These are phyloP conservation scores for Morone chrysops DNA, from an alignment of 2,113 vertebrate genomes.

Conservation along the genomic window DNA sequence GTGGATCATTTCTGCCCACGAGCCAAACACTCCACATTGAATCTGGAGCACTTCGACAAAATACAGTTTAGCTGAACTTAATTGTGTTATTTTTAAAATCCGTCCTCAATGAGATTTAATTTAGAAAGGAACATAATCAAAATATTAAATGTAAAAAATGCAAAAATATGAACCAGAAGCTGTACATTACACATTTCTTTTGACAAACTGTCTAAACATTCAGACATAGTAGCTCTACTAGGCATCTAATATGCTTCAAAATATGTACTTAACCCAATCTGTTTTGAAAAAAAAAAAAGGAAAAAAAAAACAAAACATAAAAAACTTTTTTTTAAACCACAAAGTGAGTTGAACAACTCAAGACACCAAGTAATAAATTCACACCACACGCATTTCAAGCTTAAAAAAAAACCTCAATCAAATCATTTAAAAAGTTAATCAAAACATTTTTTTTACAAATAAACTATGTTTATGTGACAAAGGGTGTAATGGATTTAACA, in stretches of 20 bases:
- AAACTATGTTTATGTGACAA: slow-evolving; percentile 56
- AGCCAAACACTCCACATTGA: slow-evolving; percentile 47
- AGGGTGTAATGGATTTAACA: slow-evolving; percentile 40
- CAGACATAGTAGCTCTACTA: slow-evolving; percentile 59
- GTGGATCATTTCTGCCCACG: slow-evolving; percentile 62
- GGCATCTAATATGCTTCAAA: slow-evolving; percentile 60
- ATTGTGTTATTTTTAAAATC: slow-evolving; percentile 44
- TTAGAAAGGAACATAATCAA: slow-evolving; percentile 69
- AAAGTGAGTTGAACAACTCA: slow-evolving; percentile 55
- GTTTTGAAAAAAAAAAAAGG: slow-evolving; percentile 24
- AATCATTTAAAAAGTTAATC: slow-evolving; percentile 74
- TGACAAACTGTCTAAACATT: slow-evolving; percentile 65
- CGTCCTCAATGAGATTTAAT: slow-evolving; percentile 56
- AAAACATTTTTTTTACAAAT: slow-evolving; percentile 72
- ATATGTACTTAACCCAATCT: slow-evolving; percentile 48
- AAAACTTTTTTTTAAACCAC: slow-evolving; percentile 31
- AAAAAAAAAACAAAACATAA: neutral
- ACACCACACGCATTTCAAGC: slow-evolving; percentile 65
- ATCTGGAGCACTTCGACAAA: slow-evolving; percentile 61
- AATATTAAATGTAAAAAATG: slow-evolving; percentile 67
- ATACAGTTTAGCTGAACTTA: slow-evolving; percentile 17
- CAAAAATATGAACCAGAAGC: slow-evolving; percentile 67
- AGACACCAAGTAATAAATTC: slow-evolving; percentile 64
- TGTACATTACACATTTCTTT: slow-evolving; percentile 71
- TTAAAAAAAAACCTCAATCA: slow-evolving; percentile 56